Conservation (phyloP, 1,140 invertebrate species). For the Sycobia sp. region DNA sequence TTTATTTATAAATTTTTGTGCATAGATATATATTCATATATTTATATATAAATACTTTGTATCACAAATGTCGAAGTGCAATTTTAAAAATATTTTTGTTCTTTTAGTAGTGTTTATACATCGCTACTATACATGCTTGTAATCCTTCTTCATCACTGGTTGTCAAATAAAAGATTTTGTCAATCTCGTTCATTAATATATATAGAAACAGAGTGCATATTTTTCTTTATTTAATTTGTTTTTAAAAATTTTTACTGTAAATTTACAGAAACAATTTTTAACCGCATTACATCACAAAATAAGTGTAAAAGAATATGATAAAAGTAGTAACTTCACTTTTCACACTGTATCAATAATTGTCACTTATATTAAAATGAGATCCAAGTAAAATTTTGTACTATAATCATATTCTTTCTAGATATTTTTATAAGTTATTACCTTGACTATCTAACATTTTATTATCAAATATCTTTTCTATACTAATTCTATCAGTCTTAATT, state of each 20-base stretch:
- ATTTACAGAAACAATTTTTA: neutral
- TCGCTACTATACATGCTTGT: neutral
- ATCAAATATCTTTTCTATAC: conserved; percentile 1
- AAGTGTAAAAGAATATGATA: neutral
- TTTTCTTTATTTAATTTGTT: conserved; percentile 13
- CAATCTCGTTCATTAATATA: neutral
- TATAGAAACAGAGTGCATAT: conserved; percentile 6
- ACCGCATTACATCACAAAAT: conserved; percentile 17
- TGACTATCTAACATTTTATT: neutral
- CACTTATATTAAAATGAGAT: no score
- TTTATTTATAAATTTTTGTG: conserved; percentile 29
- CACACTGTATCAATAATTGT: no score
- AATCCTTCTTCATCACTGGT: neutral
- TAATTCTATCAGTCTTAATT: neutral
- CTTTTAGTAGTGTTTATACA: neutral
- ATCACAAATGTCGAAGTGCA: conserved; percentile 10
- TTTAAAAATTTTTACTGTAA: neutral
- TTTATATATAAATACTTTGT: neutral
- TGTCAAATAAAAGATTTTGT: neutral
- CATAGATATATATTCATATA: conserved; percentile 2
- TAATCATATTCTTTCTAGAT: conserved; percentile 8
- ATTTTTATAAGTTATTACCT: neutral
- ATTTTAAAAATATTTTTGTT: conserved; percentile 1
- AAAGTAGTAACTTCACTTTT: no score
- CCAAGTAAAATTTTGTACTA: neutral